Evolutionary conservation across 1,140 invertebrate genomes (phyloP), one percentile per base, ranked within the genome.

Genomic region (Diachasma alloeum): DNA sequence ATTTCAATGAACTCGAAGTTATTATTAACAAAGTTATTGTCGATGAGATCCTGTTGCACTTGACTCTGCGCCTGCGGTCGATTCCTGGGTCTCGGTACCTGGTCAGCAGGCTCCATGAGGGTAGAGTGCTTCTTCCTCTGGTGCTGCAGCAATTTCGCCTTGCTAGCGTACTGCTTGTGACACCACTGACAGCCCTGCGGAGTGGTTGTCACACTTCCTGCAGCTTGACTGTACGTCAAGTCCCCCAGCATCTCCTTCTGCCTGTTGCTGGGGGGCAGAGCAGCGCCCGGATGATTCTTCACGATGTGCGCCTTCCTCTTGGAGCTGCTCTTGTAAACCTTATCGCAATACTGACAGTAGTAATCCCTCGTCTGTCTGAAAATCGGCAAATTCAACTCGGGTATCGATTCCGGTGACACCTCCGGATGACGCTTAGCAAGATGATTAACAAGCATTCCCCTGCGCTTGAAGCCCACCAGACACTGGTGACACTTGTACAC

Each of bases 381-480:
- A 80, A 97, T 96, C 0, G 96, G 96, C 73, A 95, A 88, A 85
- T 95, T 96, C 15, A 97, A 90, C 88, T 96, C 95, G 4, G 95
- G 95, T 3, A 97, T 93, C 6, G 93, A 92, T 75, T 95, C 93
- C 0, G 93, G 92, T 66, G 91, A 91, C 9, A 96, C 92, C 76
- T 95, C 94, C 0, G 95, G 95, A 90, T 97, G 95, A 53, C 94
- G 87, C 84, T 95, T 96, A n/a, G 94, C 95, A 72, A 96, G 89
- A 88, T 97, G 96, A 88, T 97, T 97, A 0, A 96, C 95, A 5
- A 96, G 87, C 94, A 95, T 95, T 67, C 95, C 96, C 78, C 95
- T 89, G 80, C 95, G 88, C 85, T 96, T 96, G 85, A 97, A 97
- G 44, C 95, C 95, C 13, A 96, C 89, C 81, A 95, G 86, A 87